These are phyloP conservation scores for Lanius ludovicianus DNA, from an alignment of 2,113 vertebrate genomes.

Conservation along the genomic window DNA sequence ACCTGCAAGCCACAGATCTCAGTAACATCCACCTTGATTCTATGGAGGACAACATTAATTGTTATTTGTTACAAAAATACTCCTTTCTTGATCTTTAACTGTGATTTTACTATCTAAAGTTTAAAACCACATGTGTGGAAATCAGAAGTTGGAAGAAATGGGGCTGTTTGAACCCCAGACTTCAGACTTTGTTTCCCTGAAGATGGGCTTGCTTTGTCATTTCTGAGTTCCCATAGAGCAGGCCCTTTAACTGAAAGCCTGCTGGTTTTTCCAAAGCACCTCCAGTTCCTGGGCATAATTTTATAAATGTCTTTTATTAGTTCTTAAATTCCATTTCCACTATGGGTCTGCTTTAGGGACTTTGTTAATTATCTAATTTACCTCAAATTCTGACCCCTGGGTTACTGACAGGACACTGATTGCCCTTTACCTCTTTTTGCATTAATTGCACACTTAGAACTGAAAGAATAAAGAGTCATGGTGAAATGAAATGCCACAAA, in stretches of 20 bases:
- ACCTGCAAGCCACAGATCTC: neutral
- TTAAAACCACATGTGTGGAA: neutral
- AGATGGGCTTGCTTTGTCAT: neutral
- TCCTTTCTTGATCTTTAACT: neutral
- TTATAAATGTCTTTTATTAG: neutral
- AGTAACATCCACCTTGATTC: neutral
- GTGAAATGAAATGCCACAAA: conserved; percentile 46
- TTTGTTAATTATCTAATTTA: neutral
- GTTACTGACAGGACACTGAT: neutral
- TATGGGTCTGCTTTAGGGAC: neutral
- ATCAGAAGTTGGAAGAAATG: neutral
- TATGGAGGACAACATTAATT: neutral
- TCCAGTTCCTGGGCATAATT: neutral
- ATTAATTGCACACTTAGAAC: conserved; percentile 37
- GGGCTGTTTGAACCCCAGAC: neutral
- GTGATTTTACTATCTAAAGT: neutral
- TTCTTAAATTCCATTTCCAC: neutral
- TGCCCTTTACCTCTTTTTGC: conserved; percentile 37
- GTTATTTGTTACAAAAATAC: neutral
- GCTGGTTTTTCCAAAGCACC: neutral
- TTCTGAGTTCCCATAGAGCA: neutral
- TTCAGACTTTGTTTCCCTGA: neutral
- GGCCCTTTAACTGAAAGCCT: neutral
- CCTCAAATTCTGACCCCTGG: neutral
- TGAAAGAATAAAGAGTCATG: conserved; percentile 10